Conservation (phyloP, 2,113 vertebrate genomes). For the Recurvirostra avosetta region DNA sequence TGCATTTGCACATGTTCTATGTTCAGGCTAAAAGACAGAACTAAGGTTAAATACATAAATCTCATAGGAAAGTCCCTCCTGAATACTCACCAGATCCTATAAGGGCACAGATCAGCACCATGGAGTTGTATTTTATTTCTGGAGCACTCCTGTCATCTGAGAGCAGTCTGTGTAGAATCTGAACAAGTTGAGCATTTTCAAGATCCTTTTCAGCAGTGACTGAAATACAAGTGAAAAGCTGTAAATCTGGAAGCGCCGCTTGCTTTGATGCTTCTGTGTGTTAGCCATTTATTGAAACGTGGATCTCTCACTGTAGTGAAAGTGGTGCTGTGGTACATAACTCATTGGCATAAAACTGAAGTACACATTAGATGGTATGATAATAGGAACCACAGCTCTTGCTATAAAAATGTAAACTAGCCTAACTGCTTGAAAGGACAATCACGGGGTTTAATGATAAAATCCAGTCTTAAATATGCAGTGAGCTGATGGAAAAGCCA, state of each 20-base stretch:
- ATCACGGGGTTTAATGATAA: background rate
- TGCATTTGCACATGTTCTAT: background rate
- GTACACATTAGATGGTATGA: background rate
- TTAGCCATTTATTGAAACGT: background rate
- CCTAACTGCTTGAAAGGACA: background rate
- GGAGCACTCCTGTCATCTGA: conserved; percentile 93
- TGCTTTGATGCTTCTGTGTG: background rate
- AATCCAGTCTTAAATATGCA: background rate
- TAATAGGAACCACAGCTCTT: background rate
- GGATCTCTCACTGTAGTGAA: background rate
- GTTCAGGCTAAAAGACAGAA: background rate
- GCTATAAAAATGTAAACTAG: background rate
- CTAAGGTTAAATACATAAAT: background rate
- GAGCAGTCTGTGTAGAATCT: conserved; percentile 92
- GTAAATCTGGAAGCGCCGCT: background rate
- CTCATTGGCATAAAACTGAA: background rate
- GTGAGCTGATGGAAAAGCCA: background rate
- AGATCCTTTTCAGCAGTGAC: conserved; percentile 93
- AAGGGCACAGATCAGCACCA: conserved; percentile 95
- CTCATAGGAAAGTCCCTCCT: background rate
- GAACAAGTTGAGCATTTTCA: conserved; percentile 87
- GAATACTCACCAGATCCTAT: conserved; percentile 88
- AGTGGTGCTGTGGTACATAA: background rate
- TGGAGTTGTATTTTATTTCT: conserved; percentile 98
- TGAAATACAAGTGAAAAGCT: conserved; percentile 65